phyloP scores from a whole-genome alignment of 2,797 vertebrate genomes.

The Gambusia yucatana region DNA sequence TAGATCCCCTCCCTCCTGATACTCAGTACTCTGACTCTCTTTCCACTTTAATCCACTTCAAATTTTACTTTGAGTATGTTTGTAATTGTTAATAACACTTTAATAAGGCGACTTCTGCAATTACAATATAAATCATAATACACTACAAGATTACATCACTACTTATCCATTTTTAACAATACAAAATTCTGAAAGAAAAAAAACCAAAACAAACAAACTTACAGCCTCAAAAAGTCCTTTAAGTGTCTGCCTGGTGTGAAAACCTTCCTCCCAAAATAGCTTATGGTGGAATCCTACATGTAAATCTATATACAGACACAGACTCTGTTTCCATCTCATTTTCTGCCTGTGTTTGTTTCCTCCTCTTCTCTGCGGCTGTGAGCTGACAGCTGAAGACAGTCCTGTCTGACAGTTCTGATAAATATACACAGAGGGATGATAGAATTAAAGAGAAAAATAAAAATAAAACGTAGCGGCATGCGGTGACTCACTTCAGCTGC shows the following conservation, averaged over 20 bases:
- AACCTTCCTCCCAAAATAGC: slow-evolving; percentile 27
- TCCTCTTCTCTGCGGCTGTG: slow-evolving; percentile 31
- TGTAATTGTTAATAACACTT: background rate
- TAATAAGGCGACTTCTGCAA: background rate
- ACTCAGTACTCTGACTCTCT: background rate
- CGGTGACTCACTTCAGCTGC: slow-evolving; percentile 50
- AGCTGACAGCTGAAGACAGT: slow-evolving; percentile 57
- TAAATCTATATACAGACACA: slow-evolving; percentile 1
- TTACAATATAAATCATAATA: background rate
- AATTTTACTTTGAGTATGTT: background rate
- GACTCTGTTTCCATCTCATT: slow-evolving; percentile 7
- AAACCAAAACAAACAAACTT: no score
- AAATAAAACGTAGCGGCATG: slow-evolving; percentile 45
- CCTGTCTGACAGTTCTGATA: slow-evolving; percentile 55
- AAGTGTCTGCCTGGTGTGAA: slow-evolving; percentile 22
- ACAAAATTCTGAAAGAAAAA: background rate
- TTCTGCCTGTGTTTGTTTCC: slow-evolving; percentile 33
- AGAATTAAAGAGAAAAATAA: slow-evolving; percentile 57
- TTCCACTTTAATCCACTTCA: background rate
- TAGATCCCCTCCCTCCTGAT: background rate
- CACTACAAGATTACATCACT: slow-evolving; percentile 19
- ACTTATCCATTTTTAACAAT: slow-evolving; percentile 4
- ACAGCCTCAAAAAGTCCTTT: background rate
- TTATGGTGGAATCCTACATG: slow-evolving; percentile 21
- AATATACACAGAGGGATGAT: slow-evolving; percentile 55